Evolutionary conservation across 2,888 invertebrate genomes (phyloP).

Genomic region (Thera obeliscata): DNA sequence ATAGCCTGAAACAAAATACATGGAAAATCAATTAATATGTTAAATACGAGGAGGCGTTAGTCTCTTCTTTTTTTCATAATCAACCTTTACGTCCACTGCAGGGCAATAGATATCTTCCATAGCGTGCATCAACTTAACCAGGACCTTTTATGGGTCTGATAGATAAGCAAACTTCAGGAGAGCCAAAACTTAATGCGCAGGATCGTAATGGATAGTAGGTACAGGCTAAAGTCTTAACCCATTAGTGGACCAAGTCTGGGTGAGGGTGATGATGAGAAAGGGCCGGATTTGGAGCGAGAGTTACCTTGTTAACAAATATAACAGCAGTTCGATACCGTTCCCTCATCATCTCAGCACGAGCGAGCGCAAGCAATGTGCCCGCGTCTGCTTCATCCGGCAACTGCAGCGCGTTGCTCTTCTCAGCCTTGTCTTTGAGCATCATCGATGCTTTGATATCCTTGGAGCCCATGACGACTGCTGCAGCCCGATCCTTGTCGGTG

Average conservation of each 20-base stretch:
- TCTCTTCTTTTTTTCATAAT: no score
- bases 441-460: conserved; percentile 94
- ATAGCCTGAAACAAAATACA: conserved; percentile 87
- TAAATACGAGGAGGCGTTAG: background rate
- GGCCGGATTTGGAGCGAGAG: background rate
- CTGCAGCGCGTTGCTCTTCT: conserved; percentile 88
- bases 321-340: conserved; percentile 90
- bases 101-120: no score
- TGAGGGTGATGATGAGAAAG: background rate
- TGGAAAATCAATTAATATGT: background rate
- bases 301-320: conserved; percentile 91
- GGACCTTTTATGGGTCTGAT: no score
- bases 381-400: conserved; percentile 92
- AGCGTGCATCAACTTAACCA: no score
- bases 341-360: conserved; percentile 90
- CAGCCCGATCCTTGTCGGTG: conserved; percentile 95
- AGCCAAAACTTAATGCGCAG: no score
- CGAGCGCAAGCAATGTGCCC: conserved; percentile 89
- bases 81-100: no score
- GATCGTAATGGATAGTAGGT: no score
- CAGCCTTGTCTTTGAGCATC: conserved; percentile 91
- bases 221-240: no score
- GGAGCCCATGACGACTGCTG: conserved; percentile 94
- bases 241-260: background rate
- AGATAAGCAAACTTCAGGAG: no score